A percentile compares a stretch with the other conserved stretches of the same genome.
Conservation (phyloP, 1,140 invertebrate species). For the Procambarus clarkii region DNA sequence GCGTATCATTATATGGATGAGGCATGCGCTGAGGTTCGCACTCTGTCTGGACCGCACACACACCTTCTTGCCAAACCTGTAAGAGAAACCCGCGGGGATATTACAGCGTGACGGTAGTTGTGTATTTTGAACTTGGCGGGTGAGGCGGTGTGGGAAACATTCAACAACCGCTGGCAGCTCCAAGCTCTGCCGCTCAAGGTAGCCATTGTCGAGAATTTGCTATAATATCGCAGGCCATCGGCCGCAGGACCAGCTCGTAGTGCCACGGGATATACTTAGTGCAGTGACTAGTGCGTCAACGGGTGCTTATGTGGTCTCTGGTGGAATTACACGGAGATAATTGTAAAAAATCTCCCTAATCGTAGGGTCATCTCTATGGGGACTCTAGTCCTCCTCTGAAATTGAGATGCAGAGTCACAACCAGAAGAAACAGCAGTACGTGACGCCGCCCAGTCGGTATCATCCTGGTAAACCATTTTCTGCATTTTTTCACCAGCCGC, state of each 20-base stretch:
- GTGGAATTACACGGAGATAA: conserved; percentile 54
- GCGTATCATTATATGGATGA: background rate
- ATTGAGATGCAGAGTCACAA: conserved; percentile 57
- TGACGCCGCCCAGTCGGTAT: conserved; percentile 41
- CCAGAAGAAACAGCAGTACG: conserved; percentile 46
- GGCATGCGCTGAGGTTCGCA: background rate
- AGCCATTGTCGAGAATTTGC: conserved; percentile 52
- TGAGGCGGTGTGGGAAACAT: background rate
- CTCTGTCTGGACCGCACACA: background rate
- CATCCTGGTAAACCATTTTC: conserved; percentile 20
- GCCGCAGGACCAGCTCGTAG: conserved; percentile 27
- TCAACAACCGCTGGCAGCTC: conserved; percentile 29
- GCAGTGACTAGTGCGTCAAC: conserved; percentile 46
- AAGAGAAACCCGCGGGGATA: background rate
- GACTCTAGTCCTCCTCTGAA: conserved; percentile 50
- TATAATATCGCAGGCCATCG: conserved; percentile 44
- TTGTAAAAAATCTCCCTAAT: conserved; percentile 59
- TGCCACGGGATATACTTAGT: conserved; percentile 46
- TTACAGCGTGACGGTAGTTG: background rate
- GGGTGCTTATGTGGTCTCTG: conserved; percentile 57
- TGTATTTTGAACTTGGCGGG: conserved; percentile 36
- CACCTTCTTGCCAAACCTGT: background rate
- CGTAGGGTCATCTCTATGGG: conserved; percentile 49
- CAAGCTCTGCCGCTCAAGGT: conserved; percentile 44
- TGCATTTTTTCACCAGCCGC: conserved; percentile 27